Evolutionary conservation across 2,888 invertebrate species (phyloP).

Genomic region (Oxytorus armatus): DNA sequence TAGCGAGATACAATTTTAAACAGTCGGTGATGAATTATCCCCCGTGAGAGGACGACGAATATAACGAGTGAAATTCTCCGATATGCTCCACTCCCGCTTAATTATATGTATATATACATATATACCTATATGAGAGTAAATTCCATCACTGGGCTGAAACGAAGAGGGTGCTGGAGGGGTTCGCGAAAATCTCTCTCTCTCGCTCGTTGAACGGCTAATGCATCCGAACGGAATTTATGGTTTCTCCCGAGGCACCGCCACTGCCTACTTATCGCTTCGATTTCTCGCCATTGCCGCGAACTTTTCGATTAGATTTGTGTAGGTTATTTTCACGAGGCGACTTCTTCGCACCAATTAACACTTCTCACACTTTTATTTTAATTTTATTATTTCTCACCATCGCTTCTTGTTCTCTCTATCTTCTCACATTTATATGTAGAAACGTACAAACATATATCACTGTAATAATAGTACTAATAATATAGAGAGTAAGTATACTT

Average conservation of each 20-base stretch:
- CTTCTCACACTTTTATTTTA: constrained; percentile 59
- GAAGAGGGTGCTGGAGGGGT: constrained; percentile 32
- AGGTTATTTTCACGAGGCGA: constrained; percentile 69
- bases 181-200: constrained; percentile 49
- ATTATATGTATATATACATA: constrained; percentile 4
- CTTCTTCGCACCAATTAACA: constrained; percentile 77
- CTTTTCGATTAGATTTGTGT: constrained; percentile 77
- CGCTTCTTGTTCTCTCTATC: constrained; percentile 11
- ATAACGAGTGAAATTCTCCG: constrained; percentile 31
- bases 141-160: constrained; percentile 31
- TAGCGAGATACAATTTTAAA: constrained; percentile 27
- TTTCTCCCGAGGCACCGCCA: constrained; percentile 68
- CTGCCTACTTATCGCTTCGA: constrained; percentile 70
- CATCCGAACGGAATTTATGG: constrained; percentile 78
- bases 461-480: constrained; percentile 47
- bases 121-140: constrained; percentile 27
- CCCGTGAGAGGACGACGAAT: constrained; percentile 17
- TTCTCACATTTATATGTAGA: not conserved
- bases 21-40: constrained; percentile 25
- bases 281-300: constrained; percentile 69
- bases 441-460: not conserved
- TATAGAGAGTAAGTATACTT: constrained; percentile 44
- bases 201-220: constrained; percentile 74
- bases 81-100: constrained; percentile 14
- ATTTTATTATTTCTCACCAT: constrained; percentile 49